phyloP scores from a whole-genome alignment of 92 coral and sea anemone genomes.

The Porites divaricata region DNA sequence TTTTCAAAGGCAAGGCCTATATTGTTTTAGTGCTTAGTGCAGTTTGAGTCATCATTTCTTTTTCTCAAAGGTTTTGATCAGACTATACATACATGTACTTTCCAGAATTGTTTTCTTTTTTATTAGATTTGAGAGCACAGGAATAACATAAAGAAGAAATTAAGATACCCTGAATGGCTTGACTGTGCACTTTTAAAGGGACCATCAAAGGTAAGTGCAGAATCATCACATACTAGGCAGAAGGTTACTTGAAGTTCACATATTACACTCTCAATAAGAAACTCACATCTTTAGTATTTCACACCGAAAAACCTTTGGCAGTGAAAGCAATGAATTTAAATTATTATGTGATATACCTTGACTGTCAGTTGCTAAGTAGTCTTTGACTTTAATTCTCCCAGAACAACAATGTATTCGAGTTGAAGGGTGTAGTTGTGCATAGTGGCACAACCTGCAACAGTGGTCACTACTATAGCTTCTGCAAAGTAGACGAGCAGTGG shows the following conservation, averaged over 20 bases:
- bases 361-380: constrained; percentile 5
- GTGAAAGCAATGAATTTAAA: constrained; percentile 2
- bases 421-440: constrained; percentile 15
- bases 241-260: too few species aligned
- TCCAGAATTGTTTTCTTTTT: background rate
- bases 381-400: background rate
- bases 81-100: background rate
- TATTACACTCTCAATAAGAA: too few species aligned
- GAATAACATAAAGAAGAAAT: constrained; percentile 8
- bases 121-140: constrained; percentile 10
- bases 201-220: background rate
- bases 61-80: constrained; percentile 5
- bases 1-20: background rate
- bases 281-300: too few species aligned
- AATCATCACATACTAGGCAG: too few species aligned
- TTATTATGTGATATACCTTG: constrained; percentile 1
- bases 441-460: constrained; percentile 19
- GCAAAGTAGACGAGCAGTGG: constrained; percentile 2
- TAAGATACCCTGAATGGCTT: constrained; percentile 15
- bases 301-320: too few species aligned
- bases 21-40: background rate
- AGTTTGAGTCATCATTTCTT: constrained; percentile 10
- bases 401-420: too few species aligned
- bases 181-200: constrained; percentile 15
- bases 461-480: constrained; percentile 18